A percentile compares a stretch with the other conserved stretches of the same genome.
Conservation (phyloP, 1,140 invertebrate genomes). For the Rhynchophorus ferrugineus region DNA sequence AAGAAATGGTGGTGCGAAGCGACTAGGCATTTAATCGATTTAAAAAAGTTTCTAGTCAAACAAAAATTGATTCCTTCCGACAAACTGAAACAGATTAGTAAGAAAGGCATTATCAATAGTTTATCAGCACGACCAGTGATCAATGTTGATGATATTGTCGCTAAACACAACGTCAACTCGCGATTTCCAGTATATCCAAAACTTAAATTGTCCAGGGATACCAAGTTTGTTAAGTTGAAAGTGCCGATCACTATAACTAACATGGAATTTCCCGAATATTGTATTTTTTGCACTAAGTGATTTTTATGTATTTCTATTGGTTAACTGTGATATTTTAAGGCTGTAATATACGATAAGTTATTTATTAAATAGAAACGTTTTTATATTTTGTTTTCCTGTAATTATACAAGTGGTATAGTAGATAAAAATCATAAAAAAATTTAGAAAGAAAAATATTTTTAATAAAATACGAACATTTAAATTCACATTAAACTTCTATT, state of each 20-base stretch:
- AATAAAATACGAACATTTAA: no score
- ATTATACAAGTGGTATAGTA: no score
- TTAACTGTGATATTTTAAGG: slow-evolving; percentile 9
- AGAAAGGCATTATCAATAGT: slow-evolving; percentile 20
- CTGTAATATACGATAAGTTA: slow-evolving; percentile 3
- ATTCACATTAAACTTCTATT: no score
- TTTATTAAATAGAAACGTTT: no score
- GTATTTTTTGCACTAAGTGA: slow-evolving; percentile 16
- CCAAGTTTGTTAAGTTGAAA: slow-evolving; percentile 28
- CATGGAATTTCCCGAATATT: slow-evolving; percentile 28
- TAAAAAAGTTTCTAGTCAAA: slow-evolving; percentile 29
- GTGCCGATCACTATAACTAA: slow-evolving; percentile 32
- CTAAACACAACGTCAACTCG: slow-evolving; percentile 19
- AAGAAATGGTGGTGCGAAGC: slow-evolving; percentile 38
- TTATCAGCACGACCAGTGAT: slow-evolving; percentile 1
- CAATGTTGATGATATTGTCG: slow-evolving; percentile 35
- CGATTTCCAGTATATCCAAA: slow-evolving; percentile 36
- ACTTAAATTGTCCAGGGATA: slow-evolving; percentile 31
- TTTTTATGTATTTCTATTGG: not conserved
- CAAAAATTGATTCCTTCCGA: slow-evolving; percentile 31
- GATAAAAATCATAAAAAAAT: no score
- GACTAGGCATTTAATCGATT: slow-evolving; percentile 29
- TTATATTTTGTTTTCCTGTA: no score
- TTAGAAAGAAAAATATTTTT: no score
- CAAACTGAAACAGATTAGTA: slow-evolving; percentile 11